Evolutionary conservation across 2,797 vertebrate genomes (phyloP), one percentile per base, ranked within the genome.

Genomic region (Pangasius sanitwongsei): DNA sequence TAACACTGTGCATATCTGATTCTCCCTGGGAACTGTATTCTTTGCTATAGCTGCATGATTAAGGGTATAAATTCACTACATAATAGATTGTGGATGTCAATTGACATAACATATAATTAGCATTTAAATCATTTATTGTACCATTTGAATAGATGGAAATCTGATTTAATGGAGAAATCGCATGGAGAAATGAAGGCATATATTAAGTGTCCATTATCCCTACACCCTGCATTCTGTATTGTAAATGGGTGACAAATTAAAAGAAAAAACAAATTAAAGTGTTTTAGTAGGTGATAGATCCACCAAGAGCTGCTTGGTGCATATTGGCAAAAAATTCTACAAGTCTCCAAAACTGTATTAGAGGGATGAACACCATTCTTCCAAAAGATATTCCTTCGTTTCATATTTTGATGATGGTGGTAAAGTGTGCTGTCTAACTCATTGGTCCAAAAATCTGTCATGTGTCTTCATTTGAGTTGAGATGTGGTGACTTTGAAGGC

Each of bases 71-170:
- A 61, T 82, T 20, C 31, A 82, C 48, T 25, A 11, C 18, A 85
- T 41, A 61, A 65, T 44, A 67, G 61, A 20, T 9, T 75, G 48
- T 65, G 28, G 50, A 67, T 69, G 25, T 57, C 59, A 67, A 69
- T 31, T 67, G 18, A 55, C n/a, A 9, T 50, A 23, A 70, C 28
- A 53, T 86, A 28, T 83, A 72, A 63, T 28, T 2, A 86, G 13
- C 67, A 74, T 75, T 85, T 84, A 84, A 85, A 87, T 83, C 1
- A 55, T 90, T 90, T 90, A 86, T 88, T 90, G 37, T 61, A 82
- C 57, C 44, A 48, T 81, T 63, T 63, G 18, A 87, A 87, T 67
- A 78, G 59, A 89, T 77, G 57, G 69, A 89, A 87, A 87, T 89
- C 59, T 34, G 28, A 65, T 74, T 63, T 28, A n/a, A 85, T 34